A percentile compares a stretch with the other conserved stretches of the same genome.
These are phyloP conservation scores for Caloenas nicobarica DNA, from an alignment of 2,113 vertebrate genomes.

Conservation along the genomic window DNA sequence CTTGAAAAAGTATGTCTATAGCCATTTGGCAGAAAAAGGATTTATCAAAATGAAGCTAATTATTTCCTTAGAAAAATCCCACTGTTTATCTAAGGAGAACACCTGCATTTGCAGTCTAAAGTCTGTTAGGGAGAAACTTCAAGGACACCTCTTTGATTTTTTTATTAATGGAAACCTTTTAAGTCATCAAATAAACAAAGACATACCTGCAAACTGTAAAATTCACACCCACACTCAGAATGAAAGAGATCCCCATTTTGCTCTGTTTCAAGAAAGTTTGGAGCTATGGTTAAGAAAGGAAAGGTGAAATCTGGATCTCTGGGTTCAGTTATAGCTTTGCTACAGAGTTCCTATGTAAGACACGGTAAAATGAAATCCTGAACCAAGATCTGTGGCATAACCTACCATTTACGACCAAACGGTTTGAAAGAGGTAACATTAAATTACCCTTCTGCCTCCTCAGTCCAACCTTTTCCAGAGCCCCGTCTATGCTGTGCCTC, in stretches of 20 bases:
- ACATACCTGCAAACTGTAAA: neutral
- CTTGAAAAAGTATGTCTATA: neutral
- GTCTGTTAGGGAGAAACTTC: neutral
- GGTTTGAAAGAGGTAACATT: neutral
- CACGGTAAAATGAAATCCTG: neutral
- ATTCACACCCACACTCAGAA: neutral
- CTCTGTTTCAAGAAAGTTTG: neutral
- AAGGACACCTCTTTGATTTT: neutral
- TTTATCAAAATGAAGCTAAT: neutral
- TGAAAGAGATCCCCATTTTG: neutral
- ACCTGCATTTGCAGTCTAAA: neutral
- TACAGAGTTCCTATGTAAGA: neutral
- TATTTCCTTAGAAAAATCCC: neutral
- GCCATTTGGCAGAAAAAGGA: neutral
- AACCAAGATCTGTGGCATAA: neutral
- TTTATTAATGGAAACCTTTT: neutral
- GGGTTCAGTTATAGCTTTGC: neutral
- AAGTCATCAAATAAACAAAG: neutral
- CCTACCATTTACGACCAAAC: neutral
- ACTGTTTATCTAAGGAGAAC: neutral
- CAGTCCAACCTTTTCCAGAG: neutral
- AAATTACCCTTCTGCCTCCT: neutral
- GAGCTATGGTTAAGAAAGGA: neutral
- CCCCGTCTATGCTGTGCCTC: fast-evolving
- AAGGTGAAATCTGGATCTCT: neutral